A percentile compares a stretch with the other conserved stretches of the same genome.
These are phyloP conservation scores for Drosophila dunni DNA, from an alignment of 1,140 invertebrate genomes.

Conservation along the genomic window DNA sequence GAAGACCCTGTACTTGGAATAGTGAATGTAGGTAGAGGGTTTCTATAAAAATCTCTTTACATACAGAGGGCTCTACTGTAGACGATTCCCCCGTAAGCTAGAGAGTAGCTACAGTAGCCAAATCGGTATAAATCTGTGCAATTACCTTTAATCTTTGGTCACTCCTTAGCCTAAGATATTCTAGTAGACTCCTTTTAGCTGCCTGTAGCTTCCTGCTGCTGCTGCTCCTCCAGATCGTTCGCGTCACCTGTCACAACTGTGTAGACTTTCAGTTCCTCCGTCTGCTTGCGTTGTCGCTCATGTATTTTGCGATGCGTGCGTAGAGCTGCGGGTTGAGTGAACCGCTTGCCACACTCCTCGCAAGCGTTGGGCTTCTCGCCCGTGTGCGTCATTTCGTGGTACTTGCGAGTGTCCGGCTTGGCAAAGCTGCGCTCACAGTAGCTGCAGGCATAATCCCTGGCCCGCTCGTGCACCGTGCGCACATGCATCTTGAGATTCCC, in stretches of 20 bases:
- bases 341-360: constrained; percentile 61
- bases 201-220: neutral
- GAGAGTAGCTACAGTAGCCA: no score
- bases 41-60: no score
- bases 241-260: constrained; percentile 3
- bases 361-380: constrained; percentile 85
- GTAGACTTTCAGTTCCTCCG: neutral
- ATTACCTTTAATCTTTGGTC: constrained; percentile 9
- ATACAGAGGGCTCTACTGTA: no score
- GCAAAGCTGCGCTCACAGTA: constrained; percentile 71
- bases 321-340: constrained; percentile 71
- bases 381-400: constrained; percentile 82
- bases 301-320: constrained; percentile 72
- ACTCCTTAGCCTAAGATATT: neutral
- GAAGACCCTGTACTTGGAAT: no score
- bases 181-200: neutral
- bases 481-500: constrained; percentile 74
- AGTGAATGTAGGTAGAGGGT: no score
- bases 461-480: constrained; percentile 67
- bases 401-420: constrained; percentile 72
- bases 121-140: neutral
- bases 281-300: constrained; percentile 32
- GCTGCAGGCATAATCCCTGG: constrained; percentile 64
- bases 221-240: neutral
- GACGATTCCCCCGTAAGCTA: no score